These are phyloP conservation scores for Candoia aspera DNA, from an alignment of 2,113 vertebrate genomes.

Conservation along the genomic window DNA sequence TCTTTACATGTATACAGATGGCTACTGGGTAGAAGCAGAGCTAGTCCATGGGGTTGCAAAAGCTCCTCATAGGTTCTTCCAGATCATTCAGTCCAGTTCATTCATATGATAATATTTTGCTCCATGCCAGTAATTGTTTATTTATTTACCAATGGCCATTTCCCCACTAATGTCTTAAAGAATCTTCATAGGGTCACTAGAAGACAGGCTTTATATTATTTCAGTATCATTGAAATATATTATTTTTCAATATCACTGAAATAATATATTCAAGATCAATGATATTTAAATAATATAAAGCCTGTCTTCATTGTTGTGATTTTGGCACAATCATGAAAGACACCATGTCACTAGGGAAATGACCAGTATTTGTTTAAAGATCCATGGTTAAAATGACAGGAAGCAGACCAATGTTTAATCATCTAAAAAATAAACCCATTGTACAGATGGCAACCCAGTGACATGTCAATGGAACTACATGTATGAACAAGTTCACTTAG, in stretches of 20 bases:
- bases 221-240: too few species aligned
- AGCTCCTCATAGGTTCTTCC: not conserved
- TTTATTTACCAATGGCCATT: not conserved
- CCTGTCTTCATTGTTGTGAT: not conserved
- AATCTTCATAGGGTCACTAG: not conserved
- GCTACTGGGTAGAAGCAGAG: not conserved
- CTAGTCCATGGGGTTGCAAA: not conserved
- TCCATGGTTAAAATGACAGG: not conserved
- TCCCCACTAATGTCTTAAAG: not conserved
- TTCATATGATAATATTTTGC: not conserved
- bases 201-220: too few species aligned
- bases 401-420: not conserved
- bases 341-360: not conserved
- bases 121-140: not conserved
- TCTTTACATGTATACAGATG: not conserved
- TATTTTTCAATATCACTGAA: too few species aligned
- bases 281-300: not conserved
- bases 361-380: not conserved
- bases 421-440: not conserved
- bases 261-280: too few species aligned
- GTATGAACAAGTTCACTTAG: not conserved
- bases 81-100: not conserved
- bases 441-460: not conserved
- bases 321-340: not conserved
- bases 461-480: not conserved